phyloP scores from a whole-genome alignment of 2,113 vertebrate species.

The Scortum barcoo region DNA sequence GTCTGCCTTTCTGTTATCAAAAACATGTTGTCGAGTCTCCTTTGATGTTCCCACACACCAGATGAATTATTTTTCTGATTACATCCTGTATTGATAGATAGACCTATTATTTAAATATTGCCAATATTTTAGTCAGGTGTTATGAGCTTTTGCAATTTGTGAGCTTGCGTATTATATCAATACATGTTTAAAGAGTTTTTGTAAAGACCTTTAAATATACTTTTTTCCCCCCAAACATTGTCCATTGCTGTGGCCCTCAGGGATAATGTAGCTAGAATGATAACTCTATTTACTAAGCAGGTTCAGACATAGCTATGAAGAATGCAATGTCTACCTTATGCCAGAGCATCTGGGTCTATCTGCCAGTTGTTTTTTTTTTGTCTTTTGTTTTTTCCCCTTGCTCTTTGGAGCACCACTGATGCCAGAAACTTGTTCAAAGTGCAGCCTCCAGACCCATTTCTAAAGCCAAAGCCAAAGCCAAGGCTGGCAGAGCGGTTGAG shows the following conservation, averaged over 20 bases:
- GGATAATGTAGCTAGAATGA: constrained; percentile 11
- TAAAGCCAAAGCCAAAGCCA: constrained; percentile 56
- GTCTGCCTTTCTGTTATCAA: background rate
- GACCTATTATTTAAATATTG: background rate
- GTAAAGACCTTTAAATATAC: background rate
- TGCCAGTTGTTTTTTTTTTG: constrained; percentile 31
- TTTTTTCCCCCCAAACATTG: background rate
- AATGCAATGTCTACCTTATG: constrained; percentile 40
- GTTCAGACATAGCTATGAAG: constrained; percentile 31
- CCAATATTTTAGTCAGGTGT: background rate
- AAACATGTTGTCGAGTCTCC: constrained; percentile 6
- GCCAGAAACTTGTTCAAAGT: constrained; percentile 70
- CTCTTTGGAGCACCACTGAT: constrained; percentile 43
- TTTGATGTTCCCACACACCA: constrained; percentile 9
- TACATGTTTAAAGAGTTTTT: background rate
- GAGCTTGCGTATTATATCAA: background rate
- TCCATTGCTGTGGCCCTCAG: constrained; percentile 2
- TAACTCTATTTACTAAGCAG: constrained; percentile 42
- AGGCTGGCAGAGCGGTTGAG: constrained; percentile 59
- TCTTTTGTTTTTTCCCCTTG: background rate
- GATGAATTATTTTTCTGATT: background rate
- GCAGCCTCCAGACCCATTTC: constrained; percentile 61
- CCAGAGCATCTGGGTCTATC: constrained; percentile 43
- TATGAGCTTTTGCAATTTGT: background rate
- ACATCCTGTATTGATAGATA: background rate